These are phyloP conservation scores for Entomobrya proxima DNA, from an alignment of 2,888 invertebrate genomes.

Conservation along the genomic window DNA sequence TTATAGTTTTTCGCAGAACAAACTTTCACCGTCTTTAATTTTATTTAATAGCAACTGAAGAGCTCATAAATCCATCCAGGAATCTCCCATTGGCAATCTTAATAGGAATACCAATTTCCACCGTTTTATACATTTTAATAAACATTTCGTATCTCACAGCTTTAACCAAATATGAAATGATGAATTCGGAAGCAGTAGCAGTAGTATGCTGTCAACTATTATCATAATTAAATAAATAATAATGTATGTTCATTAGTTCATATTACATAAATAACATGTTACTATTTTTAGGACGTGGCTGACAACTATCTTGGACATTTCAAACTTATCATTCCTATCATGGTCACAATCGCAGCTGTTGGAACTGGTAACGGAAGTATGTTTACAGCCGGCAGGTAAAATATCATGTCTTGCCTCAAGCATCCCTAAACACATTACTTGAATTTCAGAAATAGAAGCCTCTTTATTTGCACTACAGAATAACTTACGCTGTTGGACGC, in stretches of 20 bases:
- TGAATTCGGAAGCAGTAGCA: slow-evolving; percentile 95
- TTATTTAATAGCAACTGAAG: slow-evolving; percentile 90
- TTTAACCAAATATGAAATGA: slow-evolving; percentile 94
- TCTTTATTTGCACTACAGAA: too few species aligned
- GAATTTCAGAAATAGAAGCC: too few species aligned
- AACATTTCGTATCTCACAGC: slow-evolving; percentile 96
- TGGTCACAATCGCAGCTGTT: slow-evolving; percentile 94
- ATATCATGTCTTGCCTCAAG: background rate
- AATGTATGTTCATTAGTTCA: too few species aligned
- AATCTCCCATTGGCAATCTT: slow-evolving; percentile 83
- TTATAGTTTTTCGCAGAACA: too few species aligned
- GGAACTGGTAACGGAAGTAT: slow-evolving; percentile 90
- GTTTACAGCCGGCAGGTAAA: slow-evolving; percentile 73
- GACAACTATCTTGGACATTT: slow-evolving; percentile 84
- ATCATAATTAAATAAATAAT: background rate
- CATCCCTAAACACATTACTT: background rate
- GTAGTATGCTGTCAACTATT: slow-evolving; percentile 80
- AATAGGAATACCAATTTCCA: slow-evolving; percentile 96
- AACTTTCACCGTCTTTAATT: background rate
- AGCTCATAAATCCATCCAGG: slow-evolving; percentile 91
- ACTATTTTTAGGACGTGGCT: slow-evolving; percentile 70
- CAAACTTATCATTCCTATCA: slow-evolving; percentile 91
- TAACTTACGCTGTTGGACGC: slow-evolving; percentile 94
- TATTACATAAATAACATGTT: too few species aligned
- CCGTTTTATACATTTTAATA: slow-evolving; percentile 93